Conservation (phyloP, 2,888 invertebrate genomes). For the Drosophila borealis region DNA sequence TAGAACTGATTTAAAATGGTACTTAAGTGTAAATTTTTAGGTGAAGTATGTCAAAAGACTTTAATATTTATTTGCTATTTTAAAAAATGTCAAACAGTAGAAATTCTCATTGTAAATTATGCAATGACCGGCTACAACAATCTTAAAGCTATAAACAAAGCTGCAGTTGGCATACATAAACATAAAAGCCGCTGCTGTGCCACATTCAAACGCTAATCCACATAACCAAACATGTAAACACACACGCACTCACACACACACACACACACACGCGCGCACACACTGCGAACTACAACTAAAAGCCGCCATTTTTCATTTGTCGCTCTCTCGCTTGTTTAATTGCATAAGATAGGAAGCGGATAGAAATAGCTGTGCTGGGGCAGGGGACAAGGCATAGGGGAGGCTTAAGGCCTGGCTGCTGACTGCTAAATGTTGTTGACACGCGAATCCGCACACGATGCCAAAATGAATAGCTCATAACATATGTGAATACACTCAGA, state of each 20-base stretch:
- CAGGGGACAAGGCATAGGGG: not conserved
- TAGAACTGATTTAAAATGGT: no score
- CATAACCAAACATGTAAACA: conserved; percentile 12
- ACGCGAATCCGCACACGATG: conserved; percentile 69
- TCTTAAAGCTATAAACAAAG: conserved; percentile 33
- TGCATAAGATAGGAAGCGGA: conserved; percentile 55
- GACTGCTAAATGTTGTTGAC: conserved; percentile 69
- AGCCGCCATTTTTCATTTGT: conserved; percentile 70
- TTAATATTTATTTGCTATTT: no score
- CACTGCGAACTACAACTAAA: conserved; percentile 49
- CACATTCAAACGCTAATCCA: conserved; percentile 51
- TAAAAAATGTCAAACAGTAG: not conserved
- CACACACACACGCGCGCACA: conserved; percentile 5
- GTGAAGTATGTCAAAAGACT: no score
- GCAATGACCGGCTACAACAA: conserved; percentile 31
- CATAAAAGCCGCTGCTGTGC: conserved; percentile 26
- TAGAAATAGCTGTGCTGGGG: conserved; percentile 1
- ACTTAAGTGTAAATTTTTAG: no score
- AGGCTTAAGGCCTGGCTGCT: conserved; percentile 38
- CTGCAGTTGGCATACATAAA: conserved; percentile 37
- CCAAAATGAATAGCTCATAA: conserved; percentile 72
- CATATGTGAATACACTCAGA: conserved; percentile 55
- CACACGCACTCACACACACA: conserved; percentile 14
- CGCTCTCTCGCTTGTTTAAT: conserved; percentile 63
- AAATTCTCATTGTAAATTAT: conserved; percentile 19